Evolutionary conservation across 2,888 invertebrate species (phyloP).

Genomic region (Liodrosophila aerea): DNA sequence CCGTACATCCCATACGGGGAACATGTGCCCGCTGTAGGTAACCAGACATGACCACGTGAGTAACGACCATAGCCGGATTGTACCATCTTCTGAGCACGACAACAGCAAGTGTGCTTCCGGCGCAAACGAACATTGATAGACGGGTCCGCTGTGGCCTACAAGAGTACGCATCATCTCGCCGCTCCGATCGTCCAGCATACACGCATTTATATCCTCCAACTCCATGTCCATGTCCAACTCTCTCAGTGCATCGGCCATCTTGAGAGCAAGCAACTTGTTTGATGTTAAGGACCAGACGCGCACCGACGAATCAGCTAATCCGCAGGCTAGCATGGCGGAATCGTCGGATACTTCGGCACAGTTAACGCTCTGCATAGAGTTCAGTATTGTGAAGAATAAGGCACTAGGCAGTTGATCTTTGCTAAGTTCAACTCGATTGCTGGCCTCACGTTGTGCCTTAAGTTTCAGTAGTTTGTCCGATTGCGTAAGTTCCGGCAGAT

Average conservation of each 20-base stretch:
- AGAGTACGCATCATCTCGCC: constrained; percentile 91
- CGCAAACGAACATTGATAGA: constrained; percentile 94
- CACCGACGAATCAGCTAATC: constrained; percentile 94
- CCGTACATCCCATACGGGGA: constrained; percentile 97
- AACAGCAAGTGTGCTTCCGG: constrained; percentile 94
- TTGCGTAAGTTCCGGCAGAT: constrained; percentile 96
- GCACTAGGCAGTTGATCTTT: constrained; percentile 94
- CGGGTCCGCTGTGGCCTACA: constrained; percentile 93
- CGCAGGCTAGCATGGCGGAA: constrained; percentile 95
- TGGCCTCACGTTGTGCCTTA: constrained; percentile 92
- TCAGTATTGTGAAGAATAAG: constrained; percentile 97
- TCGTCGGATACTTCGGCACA: constrained; percentile 96
- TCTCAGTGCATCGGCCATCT: constrained; percentile 92
- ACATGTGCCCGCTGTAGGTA: constrained; percentile 96
- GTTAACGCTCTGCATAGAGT: constrained; percentile 89
- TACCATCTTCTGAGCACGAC: constrained; percentile 96
- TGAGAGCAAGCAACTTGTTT: constrained; percentile 93
- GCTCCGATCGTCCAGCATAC: constrained; percentile 98
- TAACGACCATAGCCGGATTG: constrained; percentile 96
- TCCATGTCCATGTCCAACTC: constrained; percentile 97
- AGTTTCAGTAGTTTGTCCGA: constrained; percentile 95
- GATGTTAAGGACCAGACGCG: constrained; percentile 95
- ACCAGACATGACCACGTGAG: constrained; percentile 97
- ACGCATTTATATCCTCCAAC: constrained; percentile 94
- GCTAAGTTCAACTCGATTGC: constrained; percentile 90